Conservation (phyloP, 2,888 invertebrate genomes). For the Lepas anatifera region DNA sequence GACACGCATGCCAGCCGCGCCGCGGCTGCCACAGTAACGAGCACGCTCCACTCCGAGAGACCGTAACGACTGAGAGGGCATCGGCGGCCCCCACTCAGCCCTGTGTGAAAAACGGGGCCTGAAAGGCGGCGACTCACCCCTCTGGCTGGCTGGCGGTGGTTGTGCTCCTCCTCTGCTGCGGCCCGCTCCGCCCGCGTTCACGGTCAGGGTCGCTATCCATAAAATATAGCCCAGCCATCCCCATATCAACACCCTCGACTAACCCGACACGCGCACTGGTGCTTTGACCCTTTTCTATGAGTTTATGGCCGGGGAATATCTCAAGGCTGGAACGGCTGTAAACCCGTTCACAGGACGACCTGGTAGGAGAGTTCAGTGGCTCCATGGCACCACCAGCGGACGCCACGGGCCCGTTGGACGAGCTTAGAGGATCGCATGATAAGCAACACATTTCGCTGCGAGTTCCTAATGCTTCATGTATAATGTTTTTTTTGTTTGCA, state of each 20-base stretch:
- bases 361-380: no score
- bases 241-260: background rate
- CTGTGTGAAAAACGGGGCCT: background rate
- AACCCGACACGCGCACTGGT: background rate
- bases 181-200: background rate
- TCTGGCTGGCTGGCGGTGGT: no score
- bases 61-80: background rate
- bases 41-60: no score
- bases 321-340: background rate
- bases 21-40: no score
- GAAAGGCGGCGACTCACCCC: slow-evolving; percentile 1
- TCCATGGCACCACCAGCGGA: no score
- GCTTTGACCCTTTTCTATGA: slow-evolving; percentile 5
- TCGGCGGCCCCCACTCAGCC: background rate
- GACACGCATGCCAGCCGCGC: no score
- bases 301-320: slow-evolving; percentile 5
- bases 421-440: background rate
- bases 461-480: no score
- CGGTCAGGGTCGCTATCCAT: slow-evolving; percentile 7
- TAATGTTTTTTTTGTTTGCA: no score
- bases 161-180: no score
- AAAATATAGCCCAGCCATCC: background rate
- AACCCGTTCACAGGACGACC: no score
- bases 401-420: background rate
- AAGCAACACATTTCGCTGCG: no score